phyloP scores from a whole-genome alignment of 2,113 vertebrate genomes.

The Erpornis zantholeuca region DNA sequence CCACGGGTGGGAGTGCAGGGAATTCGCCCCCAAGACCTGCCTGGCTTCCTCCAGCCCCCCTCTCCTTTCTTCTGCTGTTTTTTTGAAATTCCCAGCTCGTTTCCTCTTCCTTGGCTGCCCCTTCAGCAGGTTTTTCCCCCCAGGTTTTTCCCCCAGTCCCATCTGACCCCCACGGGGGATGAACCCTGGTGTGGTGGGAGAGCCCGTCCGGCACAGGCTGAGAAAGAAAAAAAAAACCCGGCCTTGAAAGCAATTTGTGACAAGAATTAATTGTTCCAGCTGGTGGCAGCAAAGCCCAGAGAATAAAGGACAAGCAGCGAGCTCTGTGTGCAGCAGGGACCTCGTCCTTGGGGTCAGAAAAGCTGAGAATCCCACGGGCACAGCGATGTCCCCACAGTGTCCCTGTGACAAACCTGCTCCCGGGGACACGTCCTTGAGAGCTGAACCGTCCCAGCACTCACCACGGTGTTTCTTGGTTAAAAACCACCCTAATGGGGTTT shows the following conservation, averaged over 20 bases:
- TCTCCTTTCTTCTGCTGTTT: no score
- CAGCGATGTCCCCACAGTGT: accelerated
- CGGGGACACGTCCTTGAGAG: accelerated
- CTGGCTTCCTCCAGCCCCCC: background rate
- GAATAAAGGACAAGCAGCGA: background rate
- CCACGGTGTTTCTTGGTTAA: accelerated
- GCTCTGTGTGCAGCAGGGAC: background rate
- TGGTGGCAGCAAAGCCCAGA: constrained; percentile 13
- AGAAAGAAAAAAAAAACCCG: background rate
- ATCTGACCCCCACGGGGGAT: accelerated
- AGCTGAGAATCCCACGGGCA: no score
- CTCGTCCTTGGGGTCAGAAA: background rate
- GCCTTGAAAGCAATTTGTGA: background rate
- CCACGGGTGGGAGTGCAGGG: no score
- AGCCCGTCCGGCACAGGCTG: background rate
- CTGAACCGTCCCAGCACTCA: background rate
- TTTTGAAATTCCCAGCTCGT: background rate
- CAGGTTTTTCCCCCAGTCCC: background rate
- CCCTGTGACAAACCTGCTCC: background rate
- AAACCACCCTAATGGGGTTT: accelerated
- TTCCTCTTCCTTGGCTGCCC: background rate
- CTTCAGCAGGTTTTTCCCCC: background rate
- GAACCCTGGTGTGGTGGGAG: background rate
- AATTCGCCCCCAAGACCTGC: accelerated
- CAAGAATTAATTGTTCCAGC: background rate